Conservation (phyloP, 2,797 vertebrate species). For the Poeciliopsis paucimaculata region DNA sequence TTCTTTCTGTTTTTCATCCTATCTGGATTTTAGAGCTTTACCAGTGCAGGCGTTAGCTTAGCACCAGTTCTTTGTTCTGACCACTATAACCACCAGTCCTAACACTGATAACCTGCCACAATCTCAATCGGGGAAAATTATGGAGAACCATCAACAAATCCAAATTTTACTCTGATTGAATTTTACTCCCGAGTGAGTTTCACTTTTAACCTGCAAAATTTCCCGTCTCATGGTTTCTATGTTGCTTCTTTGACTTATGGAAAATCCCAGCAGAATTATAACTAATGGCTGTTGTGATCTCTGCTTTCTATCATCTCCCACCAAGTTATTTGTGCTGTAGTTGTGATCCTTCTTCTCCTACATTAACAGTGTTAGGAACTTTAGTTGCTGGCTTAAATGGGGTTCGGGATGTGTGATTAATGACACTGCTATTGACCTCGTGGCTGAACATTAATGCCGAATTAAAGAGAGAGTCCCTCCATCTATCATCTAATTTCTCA, state of each 20-base stretch:
- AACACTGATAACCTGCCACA: background rate
- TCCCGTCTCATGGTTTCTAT: background rate
- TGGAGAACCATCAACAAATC: background rate
- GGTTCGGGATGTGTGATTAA: conserved; percentile 57
- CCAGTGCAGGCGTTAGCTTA: background rate
- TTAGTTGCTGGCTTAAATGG: conserved; percentile 14
- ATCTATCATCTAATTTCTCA: conserved; percentile 66
- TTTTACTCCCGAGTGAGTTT: background rate
- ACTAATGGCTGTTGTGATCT: conserved; percentile 15
- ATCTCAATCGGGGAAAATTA: background rate
- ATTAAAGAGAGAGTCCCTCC: conserved; percentile 59
- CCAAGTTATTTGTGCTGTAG: conserved; percentile 16
- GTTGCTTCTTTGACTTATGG: background rate
- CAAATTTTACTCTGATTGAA: background rate
- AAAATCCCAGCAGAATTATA: conserved; percentile 16
- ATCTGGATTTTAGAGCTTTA: background rate
- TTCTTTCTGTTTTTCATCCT: background rate
- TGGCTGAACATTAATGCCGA: conserved; percentile 63
- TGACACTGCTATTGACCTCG: conserved; percentile 53
- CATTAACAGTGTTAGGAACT: conserved; percentile 25
- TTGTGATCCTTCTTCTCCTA: conserved; percentile 11
- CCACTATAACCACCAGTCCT: background rate
- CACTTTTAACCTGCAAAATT: background rate
- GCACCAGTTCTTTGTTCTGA: background rate
- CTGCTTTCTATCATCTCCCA: conserved; percentile 32